Evolutionary conservation across 1,140 invertebrate genomes (phyloP).

Genomic region (Cydia fagiglandana): DNA sequence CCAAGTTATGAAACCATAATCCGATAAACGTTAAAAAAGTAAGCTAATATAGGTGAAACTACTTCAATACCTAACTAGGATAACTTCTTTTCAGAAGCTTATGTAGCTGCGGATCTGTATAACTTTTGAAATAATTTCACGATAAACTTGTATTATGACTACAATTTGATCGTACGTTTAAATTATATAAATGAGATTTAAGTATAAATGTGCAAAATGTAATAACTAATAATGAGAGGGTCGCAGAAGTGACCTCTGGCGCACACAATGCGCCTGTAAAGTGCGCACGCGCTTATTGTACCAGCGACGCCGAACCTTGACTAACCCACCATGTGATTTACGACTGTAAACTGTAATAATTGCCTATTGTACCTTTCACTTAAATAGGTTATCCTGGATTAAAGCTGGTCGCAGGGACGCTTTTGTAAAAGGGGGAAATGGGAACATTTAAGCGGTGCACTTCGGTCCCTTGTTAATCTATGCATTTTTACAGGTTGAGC

Average conservation of each 20-base stretch:
- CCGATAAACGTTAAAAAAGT: neutral
- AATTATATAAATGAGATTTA: neutral
- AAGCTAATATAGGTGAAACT: neutral
- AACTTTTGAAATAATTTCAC: no score
- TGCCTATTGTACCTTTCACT: conserved; percentile 4
- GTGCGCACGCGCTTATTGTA: conserved; percentile 1
- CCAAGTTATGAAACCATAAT: neutral
- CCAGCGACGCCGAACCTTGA: conserved; percentile 14
- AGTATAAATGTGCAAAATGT: neutral
- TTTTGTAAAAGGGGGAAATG: no score
- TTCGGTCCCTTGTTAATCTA: no score
- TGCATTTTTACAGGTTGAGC: no score
- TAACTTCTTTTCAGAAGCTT: no score
- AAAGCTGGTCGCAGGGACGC: neutral
- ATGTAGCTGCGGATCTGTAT: no score
- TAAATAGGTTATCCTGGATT: conserved; percentile 5
- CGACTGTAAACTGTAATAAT: conserved; percentile 12
- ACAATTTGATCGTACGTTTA: neutral
- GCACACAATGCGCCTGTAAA: neutral
- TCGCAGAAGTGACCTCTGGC: conserved; percentile 18
- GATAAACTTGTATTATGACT: neutral
- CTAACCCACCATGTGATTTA: conserved; percentile 14
- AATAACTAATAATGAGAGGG: conserved; percentile 26
- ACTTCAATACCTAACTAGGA: no score
- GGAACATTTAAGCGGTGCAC: no score